Base-by-base conservation (phyloP, 2,113 vertebrate species). In the Stigmatopora nigra region DNA sequence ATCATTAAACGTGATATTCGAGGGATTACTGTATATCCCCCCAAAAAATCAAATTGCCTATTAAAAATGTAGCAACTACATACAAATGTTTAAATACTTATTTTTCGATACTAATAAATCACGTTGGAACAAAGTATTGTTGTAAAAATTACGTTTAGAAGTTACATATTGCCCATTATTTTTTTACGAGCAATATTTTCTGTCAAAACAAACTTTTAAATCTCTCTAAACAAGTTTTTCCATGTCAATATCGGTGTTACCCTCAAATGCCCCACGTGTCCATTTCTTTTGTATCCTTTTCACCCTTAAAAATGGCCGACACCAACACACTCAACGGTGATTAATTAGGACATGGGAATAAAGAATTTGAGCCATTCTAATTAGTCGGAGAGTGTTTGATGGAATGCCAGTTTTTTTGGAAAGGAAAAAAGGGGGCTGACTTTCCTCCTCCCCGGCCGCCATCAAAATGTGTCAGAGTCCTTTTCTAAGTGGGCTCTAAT, bases 261-360 rank as follows among this genome's bases (percentile, higher is more conserved):
- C 74, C 46, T 63, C 72, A 66, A 31, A 31, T 31, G 80, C 73
- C 44, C 10, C 25, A 58, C 55, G 65, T 61, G 65, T 80, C 67
- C 62, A 63, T 71, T 67, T 53, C 38, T 71, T 64, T 52, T 72
- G 65, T 71, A 70, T 67, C 17, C 31, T 16, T 74, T 73, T 72
- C 58, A 66, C 70, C 47, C 48, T 31, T 25, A 62, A n/a, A 72
- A 46, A 64, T 67, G 58, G 69, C 76, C 67, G 58, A 64, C 70
- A 35, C 73, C 70, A 31, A 31, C 25, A 60, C 69, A 55, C 56
- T 63, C 19, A 16, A 81, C 84, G 64, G 88, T 90, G 90, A 90
- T 91, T 94, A 95, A 94, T 91, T 90, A 88, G 89, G 81, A 79
- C 86, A 77, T 78, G 74, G 73, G 77, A 91, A 90, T 91, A 87